Evolutionary conservation across 2,797 vertebrate genomes (phyloP).

Genomic region (Danio albolineatus): DNA sequence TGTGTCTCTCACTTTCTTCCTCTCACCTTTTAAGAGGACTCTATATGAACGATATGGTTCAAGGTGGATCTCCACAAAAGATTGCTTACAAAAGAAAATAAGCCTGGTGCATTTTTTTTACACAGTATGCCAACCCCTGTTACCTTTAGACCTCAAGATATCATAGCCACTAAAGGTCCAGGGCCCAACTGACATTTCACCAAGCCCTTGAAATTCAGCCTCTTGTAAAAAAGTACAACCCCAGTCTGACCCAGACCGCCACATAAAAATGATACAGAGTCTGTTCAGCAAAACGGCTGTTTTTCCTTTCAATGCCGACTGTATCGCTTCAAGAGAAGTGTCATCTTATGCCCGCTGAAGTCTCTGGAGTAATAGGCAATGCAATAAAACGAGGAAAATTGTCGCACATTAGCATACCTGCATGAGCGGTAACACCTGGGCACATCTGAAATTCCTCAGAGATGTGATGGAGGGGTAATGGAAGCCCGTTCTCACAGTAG

Average conservation of each 20-base stretch:
- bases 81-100: conserved; percentile 45
- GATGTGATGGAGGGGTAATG: conserved; percentile 58
- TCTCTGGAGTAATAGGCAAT: conserved; percentile 34
- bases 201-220: conserved; percentile 52
- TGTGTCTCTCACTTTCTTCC: conserved; percentile 32
- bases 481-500: conserved; percentile 43
- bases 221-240: conserved; percentile 9
- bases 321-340: not conserved
- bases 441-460: conserved; percentile 60
- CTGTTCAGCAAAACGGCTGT: not conserved
- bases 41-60: conserved; percentile 42
- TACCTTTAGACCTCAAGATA: conserved; percentile 53
- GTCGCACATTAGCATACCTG: conserved; percentile 39
- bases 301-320: conserved; percentile 2
- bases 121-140: conserved; percentile 48
- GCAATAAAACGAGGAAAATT: conserved; percentile 25
- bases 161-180: conserved; percentile 56
- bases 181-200: conserved; percentile 56
- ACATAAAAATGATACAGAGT: not conserved
- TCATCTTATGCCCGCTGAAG: not conserved
- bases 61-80: conserved; percentile 51
- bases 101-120: conserved; percentile 40
- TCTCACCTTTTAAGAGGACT: conserved; percentile 32
- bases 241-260: conserved; percentile 13
- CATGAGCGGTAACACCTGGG: conserved; percentile 42